A percentile compares a stretch with the other conserved stretches of the same genome.
phyloP scores from a whole-genome alignment of 2,888 invertebrate species.

The Geotrupes spiniger region DNA sequence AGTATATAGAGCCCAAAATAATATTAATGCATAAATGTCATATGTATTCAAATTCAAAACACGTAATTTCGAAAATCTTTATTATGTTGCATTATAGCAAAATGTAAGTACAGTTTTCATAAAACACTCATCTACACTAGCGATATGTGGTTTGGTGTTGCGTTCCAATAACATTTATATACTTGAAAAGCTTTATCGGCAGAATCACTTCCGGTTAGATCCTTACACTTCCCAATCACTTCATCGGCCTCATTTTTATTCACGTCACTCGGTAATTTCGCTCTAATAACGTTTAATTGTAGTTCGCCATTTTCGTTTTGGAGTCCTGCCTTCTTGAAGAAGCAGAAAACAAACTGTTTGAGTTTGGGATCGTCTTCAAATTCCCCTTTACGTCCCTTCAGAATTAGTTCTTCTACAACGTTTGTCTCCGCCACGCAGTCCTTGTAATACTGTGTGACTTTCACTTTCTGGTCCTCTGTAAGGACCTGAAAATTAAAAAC shows the following conservation, averaged over 20 bases:
- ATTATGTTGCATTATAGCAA: too few relatives aligned
- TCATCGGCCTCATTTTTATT: slow-evolving; percentile 48
- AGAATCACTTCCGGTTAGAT: slow-evolving; percentile 24
- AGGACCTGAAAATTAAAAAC: slow-evolving; percentile 14
- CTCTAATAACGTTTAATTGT: slow-evolving; percentile 44
- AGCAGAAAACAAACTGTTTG: slow-evolving; percentile 52
- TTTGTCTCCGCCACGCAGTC: slow-evolving; percentile 37
- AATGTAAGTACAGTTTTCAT: too few relatives aligned
- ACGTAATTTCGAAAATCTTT: too few relatives aligned
- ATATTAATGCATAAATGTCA: too few relatives aligned
- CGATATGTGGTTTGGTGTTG: slow-evolving; percentile 40
- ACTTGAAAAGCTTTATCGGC: slow-evolving; percentile 51
- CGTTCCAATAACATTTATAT: slow-evolving; percentile 51
- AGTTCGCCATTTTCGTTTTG: slow-evolving; percentile 44
- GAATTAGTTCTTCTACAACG: slow-evolving; percentile 33
- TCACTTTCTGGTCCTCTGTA: slow-evolving; percentile 31
- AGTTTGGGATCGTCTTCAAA: slow-evolving; percentile 49
- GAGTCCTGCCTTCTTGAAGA: slow-evolving; percentile 52
- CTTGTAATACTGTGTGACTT: slow-evolving; percentile 41
- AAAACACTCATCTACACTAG: too few relatives aligned
- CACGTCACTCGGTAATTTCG: slow-evolving; percentile 49
- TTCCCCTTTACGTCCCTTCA: slow-evolving; percentile 43
- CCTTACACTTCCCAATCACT: slow-evolving; percentile 41
- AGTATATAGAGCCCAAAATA: too few relatives aligned
- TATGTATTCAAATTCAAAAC: too few relatives aligned